Evolutionary conservation across 2,797 vertebrate genomes (phyloP).

Genomic region (Synanceia verrucosa): DNA sequence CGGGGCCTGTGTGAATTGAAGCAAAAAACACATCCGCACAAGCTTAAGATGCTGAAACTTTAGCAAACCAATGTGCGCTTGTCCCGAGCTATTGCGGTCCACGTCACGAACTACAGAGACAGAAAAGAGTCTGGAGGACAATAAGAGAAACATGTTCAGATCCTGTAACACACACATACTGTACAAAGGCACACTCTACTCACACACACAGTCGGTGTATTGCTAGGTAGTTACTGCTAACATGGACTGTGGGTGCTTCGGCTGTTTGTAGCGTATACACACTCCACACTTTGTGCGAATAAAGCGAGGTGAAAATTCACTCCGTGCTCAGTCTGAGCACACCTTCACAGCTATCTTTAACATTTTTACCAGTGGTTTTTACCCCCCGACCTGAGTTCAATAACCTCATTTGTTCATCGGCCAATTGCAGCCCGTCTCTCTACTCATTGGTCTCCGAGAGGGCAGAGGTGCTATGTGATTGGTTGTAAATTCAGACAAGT

Average conservation of each 20-base stretch:
- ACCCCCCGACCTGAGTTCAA: constrained; percentile 77
- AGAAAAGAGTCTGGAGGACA: background rate
- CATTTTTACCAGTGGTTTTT: constrained; percentile 71
- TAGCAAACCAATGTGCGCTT: constrained; percentile 1
- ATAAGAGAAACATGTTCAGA: background rate
- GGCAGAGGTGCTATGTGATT: constrained; percentile 54
- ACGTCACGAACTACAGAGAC: background rate
- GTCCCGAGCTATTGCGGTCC: background rate
- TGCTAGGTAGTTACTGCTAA: constrained; percentile 26
- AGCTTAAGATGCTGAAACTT: background rate
- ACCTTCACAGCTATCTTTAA: constrained; percentile 64
- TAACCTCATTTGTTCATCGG: constrained; percentile 65
- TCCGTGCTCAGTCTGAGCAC: constrained; percentile 52
- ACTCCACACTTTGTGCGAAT: constrained; percentile 30
- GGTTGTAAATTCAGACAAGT: constrained; percentile 43
- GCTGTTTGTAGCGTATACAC: constrained; percentile 8
- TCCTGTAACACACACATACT: constrained; percentile 25
- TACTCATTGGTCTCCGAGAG: constrained; percentile 50
- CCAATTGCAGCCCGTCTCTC: constrained; percentile 62
- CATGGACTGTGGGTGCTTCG: constrained; percentile 10
- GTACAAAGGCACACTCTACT: constrained; percentile 61
- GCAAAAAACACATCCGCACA: background rate
- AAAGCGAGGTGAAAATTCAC: constrained; percentile 22
- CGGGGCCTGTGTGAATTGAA: constrained; percentile 20
- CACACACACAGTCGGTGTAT: constrained; percentile 14